Evolutionary conservation across 2,113 vertebrate genomes (phyloP), one percentile per base, ranked within the genome.

Genomic region (Arizona elegans): DNA sequence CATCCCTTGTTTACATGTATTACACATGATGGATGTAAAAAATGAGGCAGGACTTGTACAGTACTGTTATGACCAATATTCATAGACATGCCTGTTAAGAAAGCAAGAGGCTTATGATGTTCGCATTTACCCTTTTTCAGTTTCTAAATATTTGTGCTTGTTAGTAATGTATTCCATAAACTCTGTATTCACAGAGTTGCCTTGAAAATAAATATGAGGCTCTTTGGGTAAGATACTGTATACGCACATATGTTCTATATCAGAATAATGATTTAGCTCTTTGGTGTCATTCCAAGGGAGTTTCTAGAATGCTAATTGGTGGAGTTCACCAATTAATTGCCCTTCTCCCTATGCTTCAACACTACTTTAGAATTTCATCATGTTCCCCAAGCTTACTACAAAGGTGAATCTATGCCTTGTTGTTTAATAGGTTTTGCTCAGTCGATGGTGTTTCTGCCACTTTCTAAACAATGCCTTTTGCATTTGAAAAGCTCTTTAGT

Each of bases 351-450:
- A 62, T 33, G 26, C 56, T 65, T 92, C 24, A 33, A 43, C 11
- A 23, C 75, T 92, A 29, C 56, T 90, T 92, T 86, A 89, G 50
- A 65, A 89, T 90, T 65, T 29, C 26, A 21, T 92, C 75, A 90
- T 33, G 24, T 70, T 94, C 91, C 56, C 50, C n/a, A 26, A 87
- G 91, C 29, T 10, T 65, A 62, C 75, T 8, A 33, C 33, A 90
- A 92, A 94, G 81, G 91, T 90, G 88, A 92, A 90, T 92, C 33
- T 52, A 62, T 88, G 91, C 90, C 47, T 88, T 58, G 24, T 90
- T 87, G 56, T 56, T 90, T 90, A 93, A 93, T 93, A 90, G 89
- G 23, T 93, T 94, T 94, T 29, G 11, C 75, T 90, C 50, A 90
- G 70, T 90, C 33, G 86, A 91, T 43, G 90, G 59, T 70, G 62